phyloP scores from a whole-genome alignment of 2,797 vertebrate genomes.

The Pseudomugil gertrudae region DNA sequence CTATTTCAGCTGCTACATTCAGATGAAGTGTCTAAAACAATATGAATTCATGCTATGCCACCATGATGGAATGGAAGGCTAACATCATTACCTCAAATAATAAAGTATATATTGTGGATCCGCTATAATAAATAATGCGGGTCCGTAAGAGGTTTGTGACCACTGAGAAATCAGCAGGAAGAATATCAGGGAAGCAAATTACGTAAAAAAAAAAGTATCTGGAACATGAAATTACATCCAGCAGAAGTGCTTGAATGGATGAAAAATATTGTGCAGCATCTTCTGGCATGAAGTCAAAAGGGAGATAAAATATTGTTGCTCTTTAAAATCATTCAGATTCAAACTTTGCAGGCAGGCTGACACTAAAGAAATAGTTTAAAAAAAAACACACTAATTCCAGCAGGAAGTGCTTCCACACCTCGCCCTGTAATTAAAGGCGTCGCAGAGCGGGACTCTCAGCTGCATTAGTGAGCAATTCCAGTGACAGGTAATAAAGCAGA shows the following conservation, averaged over 20 bases:
- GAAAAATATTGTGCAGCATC: neutral
- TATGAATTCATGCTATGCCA: too few species aligned
- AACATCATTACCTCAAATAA: too few species aligned
- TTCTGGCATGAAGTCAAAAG: neutral
- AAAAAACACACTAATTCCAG: conserved; percentile 8
- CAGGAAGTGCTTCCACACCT: conserved; percentile 69
- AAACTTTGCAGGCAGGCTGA: conserved; percentile 25
- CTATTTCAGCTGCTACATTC: too few species aligned
- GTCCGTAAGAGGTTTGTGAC: neutral
- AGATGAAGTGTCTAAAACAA: too few species aligned
- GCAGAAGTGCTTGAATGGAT: neutral
- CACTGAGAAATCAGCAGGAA: neutral
- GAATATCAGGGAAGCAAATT: neutral
- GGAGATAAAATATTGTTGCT: neutral
- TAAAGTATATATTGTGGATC: neutral
- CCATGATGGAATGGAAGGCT: too few species aligned
- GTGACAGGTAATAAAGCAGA: conserved; percentile 83
- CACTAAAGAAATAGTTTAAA: conserved; percentile 31
- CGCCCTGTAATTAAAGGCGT: conserved; percentile 61
- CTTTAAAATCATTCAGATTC: conserved; percentile 5
- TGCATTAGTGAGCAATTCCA: conserved; percentile 61
- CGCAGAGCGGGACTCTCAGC: conserved; percentile 44
- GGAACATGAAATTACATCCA: neutral
- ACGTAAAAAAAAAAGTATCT: neutral
- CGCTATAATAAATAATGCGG: neutral